A percentile compares a stretch with the other conserved stretches of the same genome.
Evolutionary conservation across 2,888 invertebrate genomes (phyloP).

Genomic region (Xestia xanthographa): DNA sequence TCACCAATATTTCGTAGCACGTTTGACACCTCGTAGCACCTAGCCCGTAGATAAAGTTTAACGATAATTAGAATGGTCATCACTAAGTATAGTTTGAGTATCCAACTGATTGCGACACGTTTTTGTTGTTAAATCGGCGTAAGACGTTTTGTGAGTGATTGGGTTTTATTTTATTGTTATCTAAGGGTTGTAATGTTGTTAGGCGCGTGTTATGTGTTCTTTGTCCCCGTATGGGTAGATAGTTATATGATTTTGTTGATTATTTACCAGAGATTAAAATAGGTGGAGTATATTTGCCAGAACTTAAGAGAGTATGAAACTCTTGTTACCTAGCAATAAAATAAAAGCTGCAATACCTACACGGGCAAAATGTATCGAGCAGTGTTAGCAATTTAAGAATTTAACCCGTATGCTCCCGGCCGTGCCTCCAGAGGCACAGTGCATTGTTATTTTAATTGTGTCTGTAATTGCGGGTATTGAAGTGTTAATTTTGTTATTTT

Average conservation of each 20-base stretch:
- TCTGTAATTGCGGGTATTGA: too few species aligned
- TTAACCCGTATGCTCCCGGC: too few species aligned
- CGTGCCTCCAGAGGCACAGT: too few species aligned
- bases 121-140: slow-evolving; percentile 61
- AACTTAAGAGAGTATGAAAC: neutral
- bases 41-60: slow-evolving; percentile 66
- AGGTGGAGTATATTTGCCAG: neutral
- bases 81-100: slow-evolving; percentile 27
- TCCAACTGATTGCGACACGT: slow-evolving; percentile 66
- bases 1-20: slow-evolving; percentile 36
- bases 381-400: too few species aligned
- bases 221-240: neutral
- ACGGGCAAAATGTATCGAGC: too few species aligned
- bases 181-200: slow-evolving; percentile 2
- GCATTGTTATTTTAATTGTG: too few species aligned
- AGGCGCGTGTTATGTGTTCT: slow-evolving; percentile 3
- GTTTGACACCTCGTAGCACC: slow-evolving; percentile 33
- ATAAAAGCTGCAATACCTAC: too few species aligned
- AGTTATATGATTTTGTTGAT: neutral
- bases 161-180: slow-evolving; percentile 67
- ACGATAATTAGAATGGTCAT: slow-evolving; percentile 68
- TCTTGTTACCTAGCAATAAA: too few species aligned
- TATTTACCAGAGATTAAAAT: neutral
- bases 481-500: too few species aligned
- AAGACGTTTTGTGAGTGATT: slow-evolving; percentile 61